A percentile compares a stretch with the other conserved stretches of the same genome.
Evolutionary conservation across 1,140 invertebrate genomes (phyloP).

Genomic region (Oscheius sp.): DNA sequence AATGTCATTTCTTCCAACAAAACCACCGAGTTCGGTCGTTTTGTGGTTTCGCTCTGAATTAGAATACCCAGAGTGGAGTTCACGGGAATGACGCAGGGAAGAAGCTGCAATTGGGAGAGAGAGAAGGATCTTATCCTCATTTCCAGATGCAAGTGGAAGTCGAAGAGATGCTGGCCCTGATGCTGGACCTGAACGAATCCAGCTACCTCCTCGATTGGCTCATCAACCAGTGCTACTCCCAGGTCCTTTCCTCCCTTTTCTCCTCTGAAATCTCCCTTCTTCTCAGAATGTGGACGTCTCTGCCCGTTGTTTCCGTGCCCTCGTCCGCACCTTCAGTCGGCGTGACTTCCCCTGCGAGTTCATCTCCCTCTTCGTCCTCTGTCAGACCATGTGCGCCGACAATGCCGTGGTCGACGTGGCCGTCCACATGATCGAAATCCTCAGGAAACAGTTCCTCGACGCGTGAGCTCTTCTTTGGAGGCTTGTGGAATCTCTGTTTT

Average conservation of each 20-base stretch:
- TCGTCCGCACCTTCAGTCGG: conserved; percentile 42
- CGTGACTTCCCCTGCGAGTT: conserved; percentile 97
- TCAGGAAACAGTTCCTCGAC: conserved; percentile 92
- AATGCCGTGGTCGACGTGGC: conserved; percentile 66
- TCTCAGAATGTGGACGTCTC: background rate
- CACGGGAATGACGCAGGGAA: no score
- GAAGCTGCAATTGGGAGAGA: no score
- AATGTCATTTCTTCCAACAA: no score
- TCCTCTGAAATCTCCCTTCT: background rate
- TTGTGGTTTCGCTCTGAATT: no score
- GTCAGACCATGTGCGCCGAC: conserved; percentile 66
- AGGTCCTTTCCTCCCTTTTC: background rate
- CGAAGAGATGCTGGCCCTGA: conserved; percentile 84
- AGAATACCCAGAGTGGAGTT: no score
- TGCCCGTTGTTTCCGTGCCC: conserved; percentile 24
- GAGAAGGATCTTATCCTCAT: no score
- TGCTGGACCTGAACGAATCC: conserved; percentile 94
- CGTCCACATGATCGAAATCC: conserved; percentile 83
- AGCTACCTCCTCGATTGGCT: conserved; percentile 91
- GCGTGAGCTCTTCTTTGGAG: conserved; percentile 17
- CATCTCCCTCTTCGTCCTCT: conserved; percentile 93
- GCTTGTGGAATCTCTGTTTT: background rate
- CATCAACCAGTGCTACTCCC: conserved; percentile 84
- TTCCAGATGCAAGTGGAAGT: conserved; percentile 68
- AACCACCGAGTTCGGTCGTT: no score